Evolutionary conservation across 2,888 invertebrate genomes (phyloP), one percentile per base, ranked within the genome.

Genomic region (Zygaena filipendulae): DNA sequence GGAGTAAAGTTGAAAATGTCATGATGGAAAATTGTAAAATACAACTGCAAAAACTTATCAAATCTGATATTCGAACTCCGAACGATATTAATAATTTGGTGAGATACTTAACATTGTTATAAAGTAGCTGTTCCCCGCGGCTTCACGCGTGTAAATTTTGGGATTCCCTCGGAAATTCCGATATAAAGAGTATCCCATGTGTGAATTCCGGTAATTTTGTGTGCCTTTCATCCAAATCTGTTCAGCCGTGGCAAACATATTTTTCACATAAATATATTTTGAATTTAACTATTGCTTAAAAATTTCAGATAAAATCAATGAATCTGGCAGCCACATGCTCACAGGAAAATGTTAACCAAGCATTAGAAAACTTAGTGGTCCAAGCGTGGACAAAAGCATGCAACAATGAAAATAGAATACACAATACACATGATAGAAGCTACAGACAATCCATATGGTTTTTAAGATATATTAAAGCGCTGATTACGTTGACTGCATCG

Each of bases 381-480:
- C 43, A 40, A 14, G 45, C 50, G 2, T 75, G 74, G 77, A 30
- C 33, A 8, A 59, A 47, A 28, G 46, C 43, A 2, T 74, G 75
- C 24, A 57, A 58, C 0, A 45, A 48, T 13, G 45, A 47, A 4
- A 39, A 32, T 13, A n/a, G n/a, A n/a, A n/a, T n/a, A n/a, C n/a
- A n/a, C n/a, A n/a, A n/a, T n/a, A n/a, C n/a, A n/a, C n/a, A n/a
- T n/a, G n/a, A n/a, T n/a, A n/a, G n/a, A n/a, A n/a, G n/a, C n/a
- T n/a, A n/a, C n/a, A n/a, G n/a, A n/a, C n/a, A n/a, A n/a, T n/a
- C n/a, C n/a, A n/a, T 50, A n/a, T 69, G 60, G 60, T 63, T 52
- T 34, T 51, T 52, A 18, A 47, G 53, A 19, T 67, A 57, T 30
- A 24, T 72, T 1, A 47, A 52, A 29, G 54, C 58, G 1, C 39